Base-by-base conservation (phyloP, 2,113 vertebrate genomes). In the Castor canadensis region DNA sequence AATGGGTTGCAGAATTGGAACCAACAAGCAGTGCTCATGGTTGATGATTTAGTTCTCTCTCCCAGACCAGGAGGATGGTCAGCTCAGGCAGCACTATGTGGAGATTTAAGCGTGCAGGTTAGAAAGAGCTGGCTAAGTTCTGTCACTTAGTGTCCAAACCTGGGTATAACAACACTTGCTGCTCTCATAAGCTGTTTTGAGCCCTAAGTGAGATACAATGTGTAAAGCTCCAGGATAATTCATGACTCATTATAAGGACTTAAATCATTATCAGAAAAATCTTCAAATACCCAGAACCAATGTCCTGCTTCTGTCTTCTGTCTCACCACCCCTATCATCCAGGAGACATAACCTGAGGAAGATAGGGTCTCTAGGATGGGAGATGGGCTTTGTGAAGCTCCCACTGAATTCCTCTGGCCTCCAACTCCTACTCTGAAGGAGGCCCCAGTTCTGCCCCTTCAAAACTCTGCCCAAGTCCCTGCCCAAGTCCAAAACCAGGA, bases 11-110 rank as follows among this genome's bases (percentile, higher is more conserved):
- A 4, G 32, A 32, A 47, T 35, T 30, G 40, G 67, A 40, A 1
- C 72, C 7, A 5, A 30, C 0, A 1, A 26, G 45, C 38, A 22
- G 7, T 28, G 35, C 76, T 72, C 47, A 3, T 2, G 32, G 26
- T 3, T 6, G 16, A 6, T 26, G n/a, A 20, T 43, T 9, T 9
- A 0, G 19, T 35, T 19, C 69, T 47, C 28, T 56, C 20, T 35
- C 40, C 40, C 2, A 1, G 4, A 24, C 17, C 47, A 35, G 64
- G 26, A 47, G 2, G 8, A 9, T 24, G 13, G 22, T 66, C 80
- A 15, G 9, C 47, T 58, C 80, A 12, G 73, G 22, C 32, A 0
- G 43, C 6, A 7, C 4, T 3, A 0, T 0, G 0, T 4, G 9
- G 13, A 95, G 40, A 87, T n/a, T 66, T 16, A 15, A 66, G 80